Evolutionary conservation across 2,888 invertebrate genomes (phyloP), one percentile per base, ranked within the genome.

Genomic region (Miltochrista miniata): DNA sequence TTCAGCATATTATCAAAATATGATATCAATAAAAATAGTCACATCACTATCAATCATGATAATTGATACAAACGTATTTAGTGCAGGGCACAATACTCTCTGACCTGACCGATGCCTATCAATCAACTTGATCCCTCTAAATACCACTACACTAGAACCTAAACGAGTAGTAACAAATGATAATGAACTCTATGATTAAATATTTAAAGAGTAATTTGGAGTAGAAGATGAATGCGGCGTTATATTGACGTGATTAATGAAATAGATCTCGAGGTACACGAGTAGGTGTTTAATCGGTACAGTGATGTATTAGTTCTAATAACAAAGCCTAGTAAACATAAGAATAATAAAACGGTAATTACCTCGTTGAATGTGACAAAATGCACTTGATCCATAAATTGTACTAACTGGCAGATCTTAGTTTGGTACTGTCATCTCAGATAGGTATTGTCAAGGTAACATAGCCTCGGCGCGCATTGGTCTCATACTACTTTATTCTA

Each of bases 61-160:
- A 77, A 81, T 74, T 72, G 73, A 76, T 72, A 74, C 73, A 72
- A 77, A 79, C 74, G 81, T 80, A 84, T 87, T n/a, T 83, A 85
- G 81, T 78, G 65, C 63, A 71, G 72, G 24, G 70, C 76, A 70
- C 72, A 72, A 61, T 83, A 87, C 87, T 87, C 87, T 79, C 79
- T 78, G 83, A 84, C 82, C 85, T 72, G 65, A 70, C 70, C 76
- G 73, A 65, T 76, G 79, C 80, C 86, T 77, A 88, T 89, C 90
- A 83, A 90, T 89, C 90, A 88, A 77, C 70, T 64, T 77, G 81
- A 87, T 83, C 84, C 83, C 56, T 59, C 81, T 83, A 81, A 86
- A 83, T 75, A 79, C 79, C 71, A 68, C 74, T 50, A 75, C 72
- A 72, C 67, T 59, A 64, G 45, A 34, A 10, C 12, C 12, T 43